These are phyloP conservation scores for Palaemon carinicauda DNA, from an alignment of 1,140 invertebrate genomes.

Conservation along the genomic window DNA sequence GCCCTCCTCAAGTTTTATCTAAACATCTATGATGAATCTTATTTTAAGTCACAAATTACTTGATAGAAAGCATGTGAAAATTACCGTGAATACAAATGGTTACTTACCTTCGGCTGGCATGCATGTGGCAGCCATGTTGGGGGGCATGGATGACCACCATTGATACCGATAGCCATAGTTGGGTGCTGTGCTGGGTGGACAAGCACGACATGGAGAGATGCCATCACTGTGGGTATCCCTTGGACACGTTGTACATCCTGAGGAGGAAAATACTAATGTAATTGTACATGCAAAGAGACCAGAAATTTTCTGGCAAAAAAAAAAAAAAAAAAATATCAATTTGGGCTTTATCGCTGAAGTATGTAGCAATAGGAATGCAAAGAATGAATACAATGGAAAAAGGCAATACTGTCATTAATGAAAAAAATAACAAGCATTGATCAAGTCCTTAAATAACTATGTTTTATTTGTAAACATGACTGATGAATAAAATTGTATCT, in stretches of 20 bases:
- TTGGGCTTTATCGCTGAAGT: too few species aligned
- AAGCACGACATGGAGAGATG: constrained; percentile 65
- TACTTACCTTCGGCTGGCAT: constrained; percentile 64
- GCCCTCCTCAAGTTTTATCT: too few species aligned
- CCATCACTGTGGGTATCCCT: constrained; percentile 62
- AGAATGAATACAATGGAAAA: too few species aligned
- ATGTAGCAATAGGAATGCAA: too few species aligned
- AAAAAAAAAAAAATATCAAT: too few species aligned
- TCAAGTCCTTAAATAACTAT: too few species aligned
- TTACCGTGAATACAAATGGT: neutral
- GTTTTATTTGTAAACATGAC: too few species aligned
- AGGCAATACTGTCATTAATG: too few species aligned
- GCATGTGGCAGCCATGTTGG: constrained; percentile 67
- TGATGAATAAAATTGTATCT: too few species aligned
- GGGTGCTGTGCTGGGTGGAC: constrained; percentile 69
- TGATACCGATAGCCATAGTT: constrained; percentile 68
- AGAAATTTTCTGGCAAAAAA: neutral
- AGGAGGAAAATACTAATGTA: neutral
- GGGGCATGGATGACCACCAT: constrained; percentile 70
- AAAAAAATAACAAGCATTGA: too few species aligned
- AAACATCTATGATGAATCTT: too few species aligned
- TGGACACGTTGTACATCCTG: constrained; percentile 61
- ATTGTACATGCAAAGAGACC: neutral
- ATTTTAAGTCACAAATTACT: too few species aligned
- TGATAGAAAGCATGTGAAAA: neutral